Evolutionary conservation across 2,888 invertebrate genomes (phyloP).

Genomic region (Lepidocyrtinus sp.): DNA sequence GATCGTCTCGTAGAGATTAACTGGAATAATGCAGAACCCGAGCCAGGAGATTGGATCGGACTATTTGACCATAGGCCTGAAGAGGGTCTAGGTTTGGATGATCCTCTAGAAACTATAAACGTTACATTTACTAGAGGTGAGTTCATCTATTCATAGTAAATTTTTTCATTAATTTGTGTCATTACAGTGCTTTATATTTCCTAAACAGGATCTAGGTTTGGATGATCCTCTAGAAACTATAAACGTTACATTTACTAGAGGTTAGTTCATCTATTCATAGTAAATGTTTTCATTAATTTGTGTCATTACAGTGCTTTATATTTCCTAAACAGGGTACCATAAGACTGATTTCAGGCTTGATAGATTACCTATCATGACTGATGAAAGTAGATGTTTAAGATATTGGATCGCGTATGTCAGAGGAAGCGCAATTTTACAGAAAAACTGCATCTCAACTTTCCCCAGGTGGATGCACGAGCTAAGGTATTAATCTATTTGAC

Average conservation of each 20-base stretch:
- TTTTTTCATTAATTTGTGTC: not conserved
- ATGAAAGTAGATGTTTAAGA: constrained; percentile 70
- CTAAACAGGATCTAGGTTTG: constrained; percentile 64
- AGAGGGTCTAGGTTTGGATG: constrained; percentile 56
- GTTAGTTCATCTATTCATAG: constrained; percentile 6
- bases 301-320: not conserved
- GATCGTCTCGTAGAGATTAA: constrained; percentile 68
- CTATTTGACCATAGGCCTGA: constrained; percentile 71
- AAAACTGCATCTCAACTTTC: constrained; percentile 82
- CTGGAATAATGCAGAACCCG: constrained; percentile 67
- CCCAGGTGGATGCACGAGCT: constrained; percentile 89
- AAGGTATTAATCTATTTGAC: constrained; percentile 71
- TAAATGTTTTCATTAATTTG: not conserved
- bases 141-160: not conserved
- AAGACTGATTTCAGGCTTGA: constrained; percentile 70
- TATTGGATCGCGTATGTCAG: constrained; percentile 71
- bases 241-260: constrained; percentile 58
- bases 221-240: constrained; percentile 59
- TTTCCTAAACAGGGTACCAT: constrained; percentile 66
- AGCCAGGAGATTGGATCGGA: constrained; percentile 71
- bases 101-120: constrained; percentile 60
- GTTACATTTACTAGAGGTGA: constrained; percentile 58
- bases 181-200: not conserved
- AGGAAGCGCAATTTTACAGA: constrained; percentile 71
- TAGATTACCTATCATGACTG: constrained; percentile 59